Percentiles rank a stretch among this genome's conserved stretches.
Conservation (phyloP, 2,888 invertebrate species). For the Ditylenchus weischeri region DNA sequence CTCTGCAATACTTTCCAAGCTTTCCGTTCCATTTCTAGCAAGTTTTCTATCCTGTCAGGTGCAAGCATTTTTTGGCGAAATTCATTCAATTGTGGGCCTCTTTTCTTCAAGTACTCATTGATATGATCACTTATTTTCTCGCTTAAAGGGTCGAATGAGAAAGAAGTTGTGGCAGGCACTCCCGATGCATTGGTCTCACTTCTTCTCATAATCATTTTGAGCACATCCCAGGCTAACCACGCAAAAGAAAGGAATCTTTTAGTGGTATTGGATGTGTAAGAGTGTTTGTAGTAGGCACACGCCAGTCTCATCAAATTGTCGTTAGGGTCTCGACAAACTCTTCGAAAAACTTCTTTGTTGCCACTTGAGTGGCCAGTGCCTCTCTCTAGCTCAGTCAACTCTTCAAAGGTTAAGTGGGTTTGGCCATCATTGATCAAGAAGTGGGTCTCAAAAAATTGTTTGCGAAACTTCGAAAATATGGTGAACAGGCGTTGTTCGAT, state of each 20-base stretch:
- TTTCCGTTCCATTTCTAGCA: not conserved
- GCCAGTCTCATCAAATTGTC: conserved; percentile 35
- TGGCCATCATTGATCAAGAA: not conserved
- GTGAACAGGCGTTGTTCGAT: conserved; percentile 46
- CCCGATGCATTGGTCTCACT: conserved; percentile 18
- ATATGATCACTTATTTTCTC: conserved; percentile 6
- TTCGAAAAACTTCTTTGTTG: conserved; percentile 24
- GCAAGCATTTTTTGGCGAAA: too few species aligned
- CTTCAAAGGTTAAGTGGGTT: conserved; percentile 12
- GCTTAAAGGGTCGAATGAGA: conserved; percentile 12
- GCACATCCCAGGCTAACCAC: conserved; percentile 48
- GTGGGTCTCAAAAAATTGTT: conserved; percentile 32
- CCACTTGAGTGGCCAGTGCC: conserved; percentile 10
- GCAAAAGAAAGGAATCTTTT: conserved; percentile 40
- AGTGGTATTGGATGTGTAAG: conserved; percentile 26
- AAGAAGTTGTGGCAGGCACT: not conserved
- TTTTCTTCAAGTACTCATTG: not conserved
- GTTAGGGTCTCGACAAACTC: conserved; percentile 24
- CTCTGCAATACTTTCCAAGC: conserved; percentile 5
- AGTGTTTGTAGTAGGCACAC: conserved; percentile 39
- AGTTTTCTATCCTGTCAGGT: not conserved
- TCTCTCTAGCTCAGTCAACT: conserved; percentile 16
- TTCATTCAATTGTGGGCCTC: too few species aligned
- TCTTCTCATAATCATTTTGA: conserved; percentile 13
- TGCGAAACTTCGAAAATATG: conserved; percentile 26